Evolutionary conservation across 1,140 invertebrate genomes (phyloP).

Genomic region (Zaprionus lachaisei): DNA sequence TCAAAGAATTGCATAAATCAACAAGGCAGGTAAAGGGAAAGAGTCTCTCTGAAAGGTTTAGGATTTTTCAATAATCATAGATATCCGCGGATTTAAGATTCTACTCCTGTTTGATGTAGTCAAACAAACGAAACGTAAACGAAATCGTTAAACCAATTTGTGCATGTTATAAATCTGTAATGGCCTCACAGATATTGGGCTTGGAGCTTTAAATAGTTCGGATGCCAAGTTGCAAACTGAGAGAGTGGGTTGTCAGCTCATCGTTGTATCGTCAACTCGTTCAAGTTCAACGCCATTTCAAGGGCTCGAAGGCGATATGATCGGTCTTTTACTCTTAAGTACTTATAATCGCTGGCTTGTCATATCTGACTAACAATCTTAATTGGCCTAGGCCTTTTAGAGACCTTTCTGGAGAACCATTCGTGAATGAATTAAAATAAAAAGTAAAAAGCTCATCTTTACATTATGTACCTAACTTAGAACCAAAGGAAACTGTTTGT

Average conservation of each 20-base stretch:
- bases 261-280: neutral
- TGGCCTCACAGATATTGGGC: too few relatives aligned
- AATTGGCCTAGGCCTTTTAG: constrained; percentile 5
- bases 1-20: constrained; percentile 11
- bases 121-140: too few relatives aligned
- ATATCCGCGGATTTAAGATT: neutral
- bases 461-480: too few relatives aligned
- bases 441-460: too few relatives aligned
- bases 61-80: neutral
- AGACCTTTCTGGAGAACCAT: neutral
- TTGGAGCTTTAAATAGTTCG: neutral
- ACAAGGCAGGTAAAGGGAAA: neutral
- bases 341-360: neutral
- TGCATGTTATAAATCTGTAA: neutral
- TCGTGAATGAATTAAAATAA: neutral
- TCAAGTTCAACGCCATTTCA: constrained; percentile 16
- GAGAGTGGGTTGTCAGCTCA: neutral
- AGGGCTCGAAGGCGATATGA: constrained; percentile 4
- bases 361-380: constrained; percentile 17
- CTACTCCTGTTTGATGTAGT: neutral
- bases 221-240: neutral
- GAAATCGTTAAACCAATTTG: neutral
- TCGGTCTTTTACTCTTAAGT: constrained; percentile 7
- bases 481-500: too few relatives aligned
- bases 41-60: neutral